Conservation (phyloP, 2,797 vertebrate species). For the Pygocentrus nattereri region DNA sequence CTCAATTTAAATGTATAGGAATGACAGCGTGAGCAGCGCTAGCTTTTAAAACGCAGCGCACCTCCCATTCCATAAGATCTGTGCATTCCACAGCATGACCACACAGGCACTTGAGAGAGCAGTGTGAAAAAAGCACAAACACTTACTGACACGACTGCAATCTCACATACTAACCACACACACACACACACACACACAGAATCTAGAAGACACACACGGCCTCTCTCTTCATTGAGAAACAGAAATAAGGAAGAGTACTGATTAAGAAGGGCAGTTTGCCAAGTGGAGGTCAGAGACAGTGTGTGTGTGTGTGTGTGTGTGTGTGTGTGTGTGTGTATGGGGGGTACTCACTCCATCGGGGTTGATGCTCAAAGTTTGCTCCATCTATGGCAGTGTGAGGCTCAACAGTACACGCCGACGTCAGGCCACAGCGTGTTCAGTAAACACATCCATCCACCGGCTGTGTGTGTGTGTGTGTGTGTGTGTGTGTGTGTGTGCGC, state of each 20-base stretch:
- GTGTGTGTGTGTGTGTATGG: constrained; percentile 27
- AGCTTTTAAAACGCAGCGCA: constrained; percentile 18
- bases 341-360: constrained; percentile 69
- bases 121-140: constrained; percentile 30
- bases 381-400: constrained; percentile 79
- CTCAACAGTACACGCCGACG: constrained; percentile 69
- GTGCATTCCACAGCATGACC: constrained; percentile 60
- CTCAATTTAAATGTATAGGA: not conserved
- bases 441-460: constrained; percentile 71
- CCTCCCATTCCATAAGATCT: constrained; percentile 28
- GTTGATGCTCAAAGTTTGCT: constrained; percentile 80
- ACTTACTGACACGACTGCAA: constrained; percentile 16
- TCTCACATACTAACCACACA: constrained; percentile 40
- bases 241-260: not conserved
- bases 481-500: constrained; percentile 37
- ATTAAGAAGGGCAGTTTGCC: not conserved
- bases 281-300: not conserved
- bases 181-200: constrained; percentile 35
- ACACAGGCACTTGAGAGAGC: constrained; percentile 54
- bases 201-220: constrained; percentile 3
- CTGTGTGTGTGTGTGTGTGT: constrained; percentile 35
- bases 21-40: not conserved
- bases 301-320: constrained; percentile 21
- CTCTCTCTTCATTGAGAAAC: not conserved
- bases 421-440: constrained; percentile 62